Base-by-base conservation (phyloP, 2,888 invertebrate species). In the Acanthacorydalis orientalis region DNA sequence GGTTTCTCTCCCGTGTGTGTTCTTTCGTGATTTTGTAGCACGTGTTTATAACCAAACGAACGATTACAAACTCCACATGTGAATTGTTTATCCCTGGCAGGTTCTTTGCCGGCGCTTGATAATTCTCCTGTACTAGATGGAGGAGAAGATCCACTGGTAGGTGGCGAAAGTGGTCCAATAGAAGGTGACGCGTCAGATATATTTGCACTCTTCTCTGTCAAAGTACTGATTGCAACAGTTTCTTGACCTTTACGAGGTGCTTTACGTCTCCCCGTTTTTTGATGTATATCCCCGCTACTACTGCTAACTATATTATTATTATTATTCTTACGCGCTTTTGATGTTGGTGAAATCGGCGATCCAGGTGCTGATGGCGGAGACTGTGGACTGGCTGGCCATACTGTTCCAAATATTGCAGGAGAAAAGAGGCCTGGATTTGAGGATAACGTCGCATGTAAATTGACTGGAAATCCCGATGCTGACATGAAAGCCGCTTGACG, bases 1-100 rank as follows among this genome's bases (percentile, higher is more conserved):
- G 92, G 92, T 59, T 92, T 92, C 62, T 92, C 92, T 0, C 92
- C 92, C 1, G 92, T 92, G 64, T 92, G 92, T 0, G 92, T 93
- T 55, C 92, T 78, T 60, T 91, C 91, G 66, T 92, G 92, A 62
- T 92, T 92, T 66, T 92, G 91, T 44, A 92, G 70, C 15, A 92
- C 92, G 66, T 92, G 92, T 60, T 92, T 92, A 71, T 92, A 92
- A 43, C 91, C 91, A 60, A 92, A 92, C 10, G 85, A 85, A 53
- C 90, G 78, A 51, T 83, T 81, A 69, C 92, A 92, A 43, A 87
- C 77, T 47, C 82, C 81, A 65, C 92, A 93, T 23, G 85, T 87
- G 68, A 92, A 92, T 49, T 84, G 81, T 62, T 89, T 87, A 59
- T 89, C 89, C 10, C 83, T 56, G 0, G 55, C 50, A 7, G 59